Percentiles rank a stretch among this genome's conserved stretches.
These are phyloP conservation scores for Zaprionus nigranus DNA, from an alignment of 1,140 invertebrate species.

Conservation along the genomic window DNA sequence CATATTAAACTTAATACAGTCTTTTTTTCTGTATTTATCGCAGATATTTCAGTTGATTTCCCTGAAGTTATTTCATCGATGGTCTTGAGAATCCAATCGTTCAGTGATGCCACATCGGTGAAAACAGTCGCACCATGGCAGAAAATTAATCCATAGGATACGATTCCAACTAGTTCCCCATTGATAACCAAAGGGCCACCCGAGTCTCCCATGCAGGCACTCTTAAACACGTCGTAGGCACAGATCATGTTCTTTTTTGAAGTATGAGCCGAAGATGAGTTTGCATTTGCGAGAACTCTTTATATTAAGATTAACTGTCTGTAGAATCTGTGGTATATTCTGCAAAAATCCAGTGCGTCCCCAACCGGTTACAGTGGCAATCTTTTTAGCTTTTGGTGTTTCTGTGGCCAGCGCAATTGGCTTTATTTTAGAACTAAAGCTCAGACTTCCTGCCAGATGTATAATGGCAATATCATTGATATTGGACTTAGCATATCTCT, in stretches of 20 bases:
- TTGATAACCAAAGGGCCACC: conserved; percentile 83
- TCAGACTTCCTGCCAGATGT: neutral
- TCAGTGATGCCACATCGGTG: conserved; percentile 84
- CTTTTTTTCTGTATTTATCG: neutral
- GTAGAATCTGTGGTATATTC: neutral
- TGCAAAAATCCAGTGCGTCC: conserved; percentile 16
- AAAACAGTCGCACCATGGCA: conserved; percentile 86
- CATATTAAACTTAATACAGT: too few relatives aligned
- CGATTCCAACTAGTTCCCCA: conserved; percentile 85
- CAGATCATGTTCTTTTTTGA: conserved; percentile 73
- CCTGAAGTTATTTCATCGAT: neutral
- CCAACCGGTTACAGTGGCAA: conserved; percentile 82
- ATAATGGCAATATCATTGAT: conserved; percentile 27
- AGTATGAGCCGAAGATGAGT: neutral
- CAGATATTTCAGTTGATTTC: neutral
- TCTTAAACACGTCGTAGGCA: conserved; percentile 42
- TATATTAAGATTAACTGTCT: neutral
- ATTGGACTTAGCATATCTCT: neutral
- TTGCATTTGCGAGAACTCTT: neutral
- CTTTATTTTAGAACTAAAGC: neutral
- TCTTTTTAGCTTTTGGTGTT: neutral
- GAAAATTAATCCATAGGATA: conserved; percentile 85
- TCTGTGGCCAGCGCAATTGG: conserved; percentile 29
- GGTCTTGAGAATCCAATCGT: conserved; percentile 70
- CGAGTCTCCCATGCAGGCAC: conserved; percentile 71